Evolutionary conservation across 2,888 invertebrate species (phyloP), one percentile per base, ranked within the genome.

Genomic region (Lasioglossum calceatum): DNA sequence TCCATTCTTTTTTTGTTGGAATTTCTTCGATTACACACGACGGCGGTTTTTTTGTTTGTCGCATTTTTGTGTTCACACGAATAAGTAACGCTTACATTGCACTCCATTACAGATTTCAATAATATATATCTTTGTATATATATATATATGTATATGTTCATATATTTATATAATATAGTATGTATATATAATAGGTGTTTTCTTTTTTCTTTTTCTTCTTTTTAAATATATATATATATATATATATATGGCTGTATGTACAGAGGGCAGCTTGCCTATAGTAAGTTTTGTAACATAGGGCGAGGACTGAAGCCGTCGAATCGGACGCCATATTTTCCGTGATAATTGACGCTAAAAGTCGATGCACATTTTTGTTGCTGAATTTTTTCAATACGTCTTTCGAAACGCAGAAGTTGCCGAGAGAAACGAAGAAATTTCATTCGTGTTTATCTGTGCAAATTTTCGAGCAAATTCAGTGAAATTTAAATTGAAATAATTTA

Each of bases 21-120:
- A 42, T 42, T 71, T 71, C 39, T 78, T 74, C 79, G 86, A 79
- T 78, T 39, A 67, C 79, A 87, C 86, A 84, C 90, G 90, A 88
- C 91, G 92, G 87, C 88, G 91, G 23, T n/a, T 90, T 64, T 61
- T 32, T 64, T 32, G 16, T 32, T 32, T 54, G 42, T 82, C 50
- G 77, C 70, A 44, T 76, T 84, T 78, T 85, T 78, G 85, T 91
- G 91, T 92, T 93, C 93, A 94, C 94, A 94, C 92, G 91, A 90
- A 94, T 93, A 91, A 93, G 84, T 87, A 94, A 94, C 93, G 93
- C 94, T 91, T 94, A 94, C 93, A 94, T 93, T 94, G 94, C 93
- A 93, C 89, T 93, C 94, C 93, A 92, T 94, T 95, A 94, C 92
- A 94, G 93, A 93, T 88, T 58, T 93, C 92, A 93, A 94, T 94